Conservation (phyloP, 2,113 vertebrate species). For the Pachyramphus minor region DNA sequence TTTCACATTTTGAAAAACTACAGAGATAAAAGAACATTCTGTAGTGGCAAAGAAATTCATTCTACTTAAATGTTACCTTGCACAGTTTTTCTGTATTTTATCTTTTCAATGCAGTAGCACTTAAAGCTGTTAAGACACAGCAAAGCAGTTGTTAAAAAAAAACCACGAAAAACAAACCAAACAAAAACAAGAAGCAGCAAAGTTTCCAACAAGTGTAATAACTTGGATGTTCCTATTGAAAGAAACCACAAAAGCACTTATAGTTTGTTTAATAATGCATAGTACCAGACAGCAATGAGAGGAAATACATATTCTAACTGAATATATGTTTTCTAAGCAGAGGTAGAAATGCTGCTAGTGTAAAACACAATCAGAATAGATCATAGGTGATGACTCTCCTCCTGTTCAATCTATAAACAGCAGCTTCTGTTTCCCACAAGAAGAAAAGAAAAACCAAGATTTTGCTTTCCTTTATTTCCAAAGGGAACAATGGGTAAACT, state of each 20-base stretch:
- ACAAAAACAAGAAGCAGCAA: not conserved
- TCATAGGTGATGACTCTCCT: not conserved
- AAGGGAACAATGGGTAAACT: not conserved
- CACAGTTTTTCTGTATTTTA: not conserved
- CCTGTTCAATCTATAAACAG: not conserved
- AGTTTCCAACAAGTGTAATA: not conserved
- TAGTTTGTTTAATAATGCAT: not conserved
- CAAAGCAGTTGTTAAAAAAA: not conserved
- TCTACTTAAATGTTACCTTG: not conserved
- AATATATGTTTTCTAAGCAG: not conserved
- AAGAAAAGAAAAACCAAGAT: not conserved
- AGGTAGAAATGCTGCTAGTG: not conserved
- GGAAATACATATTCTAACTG: not conserved
- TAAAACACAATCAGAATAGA: not conserved
- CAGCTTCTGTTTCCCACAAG: not conserved
- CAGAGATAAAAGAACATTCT: not conserved
- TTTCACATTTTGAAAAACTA: not conserved
- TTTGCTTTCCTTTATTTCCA: not conserved
- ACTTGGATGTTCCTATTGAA: not conserved
- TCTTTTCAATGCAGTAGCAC: not conserved
- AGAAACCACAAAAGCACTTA: not conserved
- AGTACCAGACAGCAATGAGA: not conserved
- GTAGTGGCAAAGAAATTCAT: not conserved
- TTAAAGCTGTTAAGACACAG: not conserved
- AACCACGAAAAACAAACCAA: too few relatives aligned